Base-by-base conservation (phyloP, 1,140 invertebrate genomes). In the Pectinophora gossypiella region DNA sequence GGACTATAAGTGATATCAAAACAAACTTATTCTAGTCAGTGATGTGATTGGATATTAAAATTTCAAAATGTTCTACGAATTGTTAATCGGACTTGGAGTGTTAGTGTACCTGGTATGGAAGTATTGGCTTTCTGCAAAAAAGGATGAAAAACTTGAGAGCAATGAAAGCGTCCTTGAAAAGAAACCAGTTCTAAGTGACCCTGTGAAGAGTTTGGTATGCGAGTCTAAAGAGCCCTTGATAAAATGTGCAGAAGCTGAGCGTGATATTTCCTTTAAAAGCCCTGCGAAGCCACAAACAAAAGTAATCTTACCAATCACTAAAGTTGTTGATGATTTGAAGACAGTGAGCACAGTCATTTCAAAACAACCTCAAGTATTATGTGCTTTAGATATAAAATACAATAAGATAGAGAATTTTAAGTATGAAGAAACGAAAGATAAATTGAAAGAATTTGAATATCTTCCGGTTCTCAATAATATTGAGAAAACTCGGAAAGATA, bases 41-140 rank as follows among this genome's bases (percentile, higher is more conserved):
- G 67, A 68, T 80, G 78, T 77, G 70, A 75, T 80, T 69, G 38
- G 57, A 74, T 40, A 59, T 15, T 13, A n/a, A n/a, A 43, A 54
- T 51, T 54, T 56, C 56, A 82, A 67, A 72, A 85, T 85, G 82
- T 68, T 84, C 51, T 72, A 72, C 54, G 75, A 74, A 68, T 52
- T 71, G 12, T 59, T 85, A 4, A 68, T 84, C 53, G 72, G 76
- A 38, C 50, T 83, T 47, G 63, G 68, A 52, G 58, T 72, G 35
- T 16, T 79, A 40, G 40, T 76, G 4, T 77, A 71, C 35, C 53
- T 83, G 19, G 40, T 83, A 18, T 85, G 82, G 79, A 84, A 77
- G 49, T 79, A 63, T 68, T 51, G 74, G 4, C 36, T 72, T 32
- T 46, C 72, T 10, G 61, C 48, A 6, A 54, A 67, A 32, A 44